Percentiles rank a stretch among this genome's conserved stretches.
phyloP scores from a whole-genome alignment of 1,140 invertebrate species.

The Drosophila yakuba region DNA sequence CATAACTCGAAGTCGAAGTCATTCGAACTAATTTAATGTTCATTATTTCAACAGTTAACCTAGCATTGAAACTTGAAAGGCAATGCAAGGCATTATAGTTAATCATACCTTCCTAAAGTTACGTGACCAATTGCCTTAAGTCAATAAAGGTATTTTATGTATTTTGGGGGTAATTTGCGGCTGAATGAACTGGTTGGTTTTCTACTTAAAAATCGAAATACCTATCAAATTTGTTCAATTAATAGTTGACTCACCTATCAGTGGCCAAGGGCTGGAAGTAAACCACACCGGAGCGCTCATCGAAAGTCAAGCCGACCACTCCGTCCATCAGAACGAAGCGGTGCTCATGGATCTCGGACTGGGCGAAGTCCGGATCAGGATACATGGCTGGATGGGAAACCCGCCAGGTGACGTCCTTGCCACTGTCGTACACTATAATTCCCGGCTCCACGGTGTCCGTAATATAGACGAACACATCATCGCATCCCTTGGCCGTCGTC shows the following conservation, averaged over 20 bases:
- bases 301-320: constrained; percentile 91
- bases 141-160: neutral
- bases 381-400: constrained; percentile 91
- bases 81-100: neutral
- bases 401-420: constrained; percentile 90
- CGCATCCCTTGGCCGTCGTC: constrained; percentile 87
- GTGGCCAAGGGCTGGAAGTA: constrained; percentile 94
- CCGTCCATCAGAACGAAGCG: constrained; percentile 92
- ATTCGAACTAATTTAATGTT: neutral
- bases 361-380: constrained; percentile 91
- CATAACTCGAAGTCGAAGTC: neutral
- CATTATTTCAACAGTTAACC: neutral
- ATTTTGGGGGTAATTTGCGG: neutral
- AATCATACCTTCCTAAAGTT: neutral
- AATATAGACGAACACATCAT: constrained; percentile 91
- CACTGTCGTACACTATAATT: constrained; percentile 91
- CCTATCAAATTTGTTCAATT: too few species aligned
- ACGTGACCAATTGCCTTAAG: constrained; percentile 1
- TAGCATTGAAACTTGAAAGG: neutral
- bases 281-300: constrained; percentile 87
- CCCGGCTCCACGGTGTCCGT: constrained; percentile 91
- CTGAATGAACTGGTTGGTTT: neutral
- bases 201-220: too few species aligned
- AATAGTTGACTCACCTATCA: constrained; percentile 86
- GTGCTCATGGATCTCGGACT: constrained; percentile 87